Evolutionary conservation across 64 coral and sea anemone species (phyloP).

Genomic region (Actinia equina): DNA sequence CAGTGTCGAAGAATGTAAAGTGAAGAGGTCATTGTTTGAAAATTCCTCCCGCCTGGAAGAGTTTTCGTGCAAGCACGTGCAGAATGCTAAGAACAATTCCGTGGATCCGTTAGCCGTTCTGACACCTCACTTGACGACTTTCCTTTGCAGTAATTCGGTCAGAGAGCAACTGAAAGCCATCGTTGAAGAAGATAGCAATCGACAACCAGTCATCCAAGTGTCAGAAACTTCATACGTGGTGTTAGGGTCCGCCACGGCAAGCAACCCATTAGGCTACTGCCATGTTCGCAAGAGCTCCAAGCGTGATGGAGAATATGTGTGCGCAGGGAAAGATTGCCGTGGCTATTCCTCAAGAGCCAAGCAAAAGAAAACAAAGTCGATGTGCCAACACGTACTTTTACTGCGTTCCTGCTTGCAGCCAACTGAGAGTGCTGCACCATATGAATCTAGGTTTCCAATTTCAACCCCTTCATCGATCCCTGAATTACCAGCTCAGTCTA

Average conservation of each 20-base stretch:
- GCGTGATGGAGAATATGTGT: not conserved
- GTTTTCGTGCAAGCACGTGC: not conserved
- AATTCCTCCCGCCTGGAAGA: not conserved
- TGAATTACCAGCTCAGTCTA: not conserved
- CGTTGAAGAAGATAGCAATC: not conserved
- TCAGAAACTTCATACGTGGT: not conserved
- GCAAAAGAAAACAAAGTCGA: not conserved
- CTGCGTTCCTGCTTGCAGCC: not conserved
- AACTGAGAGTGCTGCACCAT: not conserved
- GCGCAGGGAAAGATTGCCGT: not conserved
- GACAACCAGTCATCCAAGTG: not conserved
- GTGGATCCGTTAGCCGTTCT: not conserved
- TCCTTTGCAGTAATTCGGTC: not conserved
- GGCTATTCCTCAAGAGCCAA: not conserved
- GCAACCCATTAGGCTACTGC: slow-evolving; percentile 17
- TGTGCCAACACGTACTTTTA: not conserved
- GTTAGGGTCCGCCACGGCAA: not conserved
- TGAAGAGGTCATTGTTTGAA: not conserved
- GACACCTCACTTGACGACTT: not conserved
- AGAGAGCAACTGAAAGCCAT: not conserved
- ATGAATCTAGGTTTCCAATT: too few species aligned
- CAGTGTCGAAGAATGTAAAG: not conserved
- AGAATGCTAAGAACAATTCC: not conserved
- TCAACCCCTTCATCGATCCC: not conserved
- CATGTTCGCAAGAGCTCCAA: not conserved